A percentile compares a stretch with the other conserved stretches of the same genome.
Evolutionary conservation across 2,797 vertebrate genomes (phyloP).

Genomic region (Hippoglossus hippoglossus): DNA sequence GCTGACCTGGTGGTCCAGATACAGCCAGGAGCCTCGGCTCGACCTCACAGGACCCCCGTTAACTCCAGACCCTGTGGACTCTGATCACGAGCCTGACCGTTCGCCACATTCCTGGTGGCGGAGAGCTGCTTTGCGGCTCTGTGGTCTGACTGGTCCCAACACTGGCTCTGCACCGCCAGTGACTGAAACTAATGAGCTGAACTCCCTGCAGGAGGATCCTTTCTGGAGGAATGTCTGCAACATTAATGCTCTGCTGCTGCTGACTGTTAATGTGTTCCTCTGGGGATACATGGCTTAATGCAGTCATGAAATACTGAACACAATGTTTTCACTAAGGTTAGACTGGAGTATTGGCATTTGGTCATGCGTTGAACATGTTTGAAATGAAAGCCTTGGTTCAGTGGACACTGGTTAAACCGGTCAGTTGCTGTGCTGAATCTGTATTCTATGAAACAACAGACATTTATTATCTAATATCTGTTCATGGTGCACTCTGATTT

Average conservation of each 20-base stretch:
- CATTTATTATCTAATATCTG: not conserved
- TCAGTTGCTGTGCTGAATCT: not conserved
- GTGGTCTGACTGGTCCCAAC: constrained; percentile 78
- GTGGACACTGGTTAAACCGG: not conserved
- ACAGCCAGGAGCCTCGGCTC: constrained; percentile 53
- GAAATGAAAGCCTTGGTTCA: too few species aligned
- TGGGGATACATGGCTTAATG: constrained; percentile 91
- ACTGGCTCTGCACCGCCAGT: not conserved
- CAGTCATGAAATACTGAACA: not conserved
- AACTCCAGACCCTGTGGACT: not conserved
- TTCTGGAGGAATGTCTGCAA: constrained; percentile 90
- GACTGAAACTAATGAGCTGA: constrained; percentile 72
- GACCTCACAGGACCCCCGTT: constrained; percentile 32
- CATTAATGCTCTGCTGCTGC: constrained; percentile 87
- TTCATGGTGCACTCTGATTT: not conserved
- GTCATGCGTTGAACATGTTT: too few species aligned
- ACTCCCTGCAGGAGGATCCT: constrained; percentile 86
- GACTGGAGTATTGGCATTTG: not conserved
- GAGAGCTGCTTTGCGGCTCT: constrained; percentile 84
- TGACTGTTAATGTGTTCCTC: constrained; percentile 89
- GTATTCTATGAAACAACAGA: not conserved
- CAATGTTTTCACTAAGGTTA: not conserved
- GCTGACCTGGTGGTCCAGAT: constrained; percentile 78
- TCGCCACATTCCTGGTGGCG: constrained; percentile 75
- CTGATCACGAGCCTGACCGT: not conserved